Evolutionary conservation across 2,797 vertebrate genomes (phyloP).

Genomic region (Pelochelys cantorii): DNA sequence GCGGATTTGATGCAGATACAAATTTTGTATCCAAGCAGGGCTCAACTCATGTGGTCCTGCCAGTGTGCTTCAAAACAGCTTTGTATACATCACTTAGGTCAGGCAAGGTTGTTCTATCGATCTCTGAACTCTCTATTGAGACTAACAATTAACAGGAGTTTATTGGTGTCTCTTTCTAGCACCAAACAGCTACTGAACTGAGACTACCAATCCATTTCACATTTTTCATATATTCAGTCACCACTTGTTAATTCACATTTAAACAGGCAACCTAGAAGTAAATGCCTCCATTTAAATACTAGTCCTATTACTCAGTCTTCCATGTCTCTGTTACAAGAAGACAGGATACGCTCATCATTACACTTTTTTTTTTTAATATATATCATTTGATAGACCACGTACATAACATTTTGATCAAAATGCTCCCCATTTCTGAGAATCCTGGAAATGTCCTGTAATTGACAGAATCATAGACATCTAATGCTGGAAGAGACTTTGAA

Average conservation of each 20-base stretch:
- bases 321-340: rapidly evolving
- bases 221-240: not conserved
- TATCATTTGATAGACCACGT: not conserved
- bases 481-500: not conserved
- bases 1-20: no score
- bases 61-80: not conserved
- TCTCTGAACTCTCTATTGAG: not conserved
- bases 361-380: not conserved
- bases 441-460: rapidly evolving
- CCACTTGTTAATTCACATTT: not conserved
- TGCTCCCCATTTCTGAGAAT: not conserved
- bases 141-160: not conserved
- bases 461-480: not conserved
- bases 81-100: not conserved
- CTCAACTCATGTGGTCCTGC: not conserved
- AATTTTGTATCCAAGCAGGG: no score
- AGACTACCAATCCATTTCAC: not conserved
- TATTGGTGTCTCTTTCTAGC: not conserved
- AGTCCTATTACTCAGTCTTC: not conserved
- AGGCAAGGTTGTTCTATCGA: not conserved
- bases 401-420: not conserved
- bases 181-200: not conserved
- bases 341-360: rapidly evolving
- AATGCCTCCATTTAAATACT: not conserved
- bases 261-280: not conserved